Evolutionary conservation across 2,888 invertebrate species (phyloP).

Genomic region (Idaea straminata): DNA sequence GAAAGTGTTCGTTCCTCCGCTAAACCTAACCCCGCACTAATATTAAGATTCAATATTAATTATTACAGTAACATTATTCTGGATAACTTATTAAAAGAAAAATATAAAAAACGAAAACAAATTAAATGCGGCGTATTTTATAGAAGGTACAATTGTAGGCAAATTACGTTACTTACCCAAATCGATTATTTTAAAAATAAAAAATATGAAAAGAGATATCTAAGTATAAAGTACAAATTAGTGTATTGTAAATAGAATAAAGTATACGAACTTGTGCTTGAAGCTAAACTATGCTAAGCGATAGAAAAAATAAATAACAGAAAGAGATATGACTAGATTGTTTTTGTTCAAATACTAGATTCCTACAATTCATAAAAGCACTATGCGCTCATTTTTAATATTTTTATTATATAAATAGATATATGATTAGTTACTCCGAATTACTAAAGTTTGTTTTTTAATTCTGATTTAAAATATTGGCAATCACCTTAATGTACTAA

Average conservation of each 20-base stretch:
- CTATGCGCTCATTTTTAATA: conserved; percentile 78
- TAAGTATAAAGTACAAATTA: conserved; percentile 36
- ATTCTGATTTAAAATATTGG: conserved; percentile 76
- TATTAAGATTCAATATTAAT: conserved; percentile 26
- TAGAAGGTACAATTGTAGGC: conserved; percentile 19
- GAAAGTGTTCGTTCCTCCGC: conserved; percentile 29
- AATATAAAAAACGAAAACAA: conserved; percentile 24
- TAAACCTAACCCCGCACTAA: conserved; percentile 32
- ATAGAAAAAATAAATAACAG: conserved; percentile 71
- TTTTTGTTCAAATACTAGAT: conserved; percentile 72
- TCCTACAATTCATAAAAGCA: conserved; percentile 77
- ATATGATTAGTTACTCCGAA: conserved; percentile 76
- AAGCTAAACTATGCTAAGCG: conserved; percentile 80
- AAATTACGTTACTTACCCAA: conserved; percentile 16
- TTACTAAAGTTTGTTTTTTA: conserved; percentile 63
- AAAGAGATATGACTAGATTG: conserved; percentile 79
- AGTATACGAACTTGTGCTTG: conserved; percentile 65
- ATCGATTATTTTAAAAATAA: conserved; percentile 31
- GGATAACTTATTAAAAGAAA: conserved; percentile 75
- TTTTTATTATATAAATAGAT: conserved; percentile 77
- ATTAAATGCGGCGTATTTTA: conserved; percentile 6
- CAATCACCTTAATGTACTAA: conserved; percentile 72
- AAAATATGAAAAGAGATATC: conserved; percentile 28
- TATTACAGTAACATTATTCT: conserved; percentile 64
- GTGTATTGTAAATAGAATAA: conserved; percentile 41